These are phyloP conservation scores for Carcinoscorpius rotundicauda DNA, from an alignment of 1,140 invertebrate genomes.

Conservation along the genomic window DNA sequence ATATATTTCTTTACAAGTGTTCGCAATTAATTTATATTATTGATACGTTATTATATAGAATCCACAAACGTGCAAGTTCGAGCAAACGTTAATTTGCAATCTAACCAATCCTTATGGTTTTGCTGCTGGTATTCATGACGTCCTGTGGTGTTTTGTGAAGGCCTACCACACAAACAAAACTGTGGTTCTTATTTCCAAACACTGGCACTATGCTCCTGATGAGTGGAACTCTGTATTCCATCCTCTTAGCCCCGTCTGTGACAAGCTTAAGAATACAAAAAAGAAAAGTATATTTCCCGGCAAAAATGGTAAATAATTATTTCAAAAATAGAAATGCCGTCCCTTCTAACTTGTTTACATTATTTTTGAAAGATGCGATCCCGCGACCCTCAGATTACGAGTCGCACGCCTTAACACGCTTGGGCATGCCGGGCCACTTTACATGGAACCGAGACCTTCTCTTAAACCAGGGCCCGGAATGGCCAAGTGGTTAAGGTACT, in stretches of 20 bases:
- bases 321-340: too few species aligned
- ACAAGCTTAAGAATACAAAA: not conserved
- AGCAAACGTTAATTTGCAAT: constrained; percentile 13
- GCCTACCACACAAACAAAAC: constrained; percentile 10
- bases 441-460: too few species aligned
- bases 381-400: too few species aligned
- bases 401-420: too few species aligned
- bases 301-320: constrained; percentile 6
- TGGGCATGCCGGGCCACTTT: too few species aligned
- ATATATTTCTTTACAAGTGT: too few species aligned
- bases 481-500: too few species aligned
- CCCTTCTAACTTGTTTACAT: too few species aligned
- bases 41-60: constrained; percentile 2
- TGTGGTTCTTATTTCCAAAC: constrained; percentile 9
- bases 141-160: constrained; percentile 20
- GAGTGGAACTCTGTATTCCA: constrained; percentile 14
- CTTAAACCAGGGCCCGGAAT: too few species aligned
- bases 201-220: constrained; percentile 15
- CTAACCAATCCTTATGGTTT: constrained; percentile 18
- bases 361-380: too few species aligned
- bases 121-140: constrained; percentile 20
- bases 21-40: too few species aligned
- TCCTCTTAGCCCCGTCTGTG: constrained; percentile 10
- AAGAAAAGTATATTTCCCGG: constrained; percentile 13
- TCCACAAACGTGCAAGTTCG: constrained; percentile 12